Conservation (phyloP, 2,888 invertebrate species). For the Branchipolynoe longqiensis region DNA sequence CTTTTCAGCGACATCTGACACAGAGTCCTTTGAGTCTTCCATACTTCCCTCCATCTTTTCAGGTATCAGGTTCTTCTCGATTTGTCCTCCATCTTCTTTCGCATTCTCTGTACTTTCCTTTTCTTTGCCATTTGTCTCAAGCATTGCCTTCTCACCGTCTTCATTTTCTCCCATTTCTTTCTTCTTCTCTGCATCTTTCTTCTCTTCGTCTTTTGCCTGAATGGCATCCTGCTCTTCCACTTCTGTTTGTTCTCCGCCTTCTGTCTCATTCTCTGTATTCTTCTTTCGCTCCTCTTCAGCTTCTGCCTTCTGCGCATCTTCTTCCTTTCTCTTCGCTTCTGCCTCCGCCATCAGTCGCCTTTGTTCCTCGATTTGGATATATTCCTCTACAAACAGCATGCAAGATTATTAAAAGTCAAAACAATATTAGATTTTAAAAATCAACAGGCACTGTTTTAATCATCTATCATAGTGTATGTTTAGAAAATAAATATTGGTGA, state of each 20-base stretch:
- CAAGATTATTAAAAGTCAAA: not conserved
- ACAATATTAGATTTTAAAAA: too few species aligned
- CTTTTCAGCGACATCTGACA: slow-evolving; percentile 23
- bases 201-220: slow-evolving; percentile 46
- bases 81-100: slow-evolving; percentile 41
- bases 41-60: not conserved
- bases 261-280: slow-evolving; percentile 24
- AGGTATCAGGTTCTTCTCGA: not conserved
- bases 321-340: slow-evolving; percentile 34
- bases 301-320: slow-evolving; percentile 42
- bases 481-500: too few species aligned
- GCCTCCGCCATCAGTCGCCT: slow-evolving; percentile 44
- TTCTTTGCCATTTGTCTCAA: slow-evolving; percentile 26
- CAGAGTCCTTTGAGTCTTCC: too few species aligned
- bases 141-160: slow-evolving; percentile 46
- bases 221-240: too few species aligned
- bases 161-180: not conserved
- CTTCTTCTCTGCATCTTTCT: slow-evolving; percentile 29
- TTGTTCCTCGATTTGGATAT: slow-evolving; percentile 19
- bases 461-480: too few species aligned
- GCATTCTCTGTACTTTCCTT: slow-evolving; percentile 42
- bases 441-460: too few species aligned
- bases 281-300: slow-evolving; percentile 54
- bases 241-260: slow-evolving; percentile 26
- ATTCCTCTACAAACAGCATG: not conserved